phyloP scores from a whole-genome alignment of 2,113 vertebrate genomes.

The Gasterosteus aculeatus region DNA sequence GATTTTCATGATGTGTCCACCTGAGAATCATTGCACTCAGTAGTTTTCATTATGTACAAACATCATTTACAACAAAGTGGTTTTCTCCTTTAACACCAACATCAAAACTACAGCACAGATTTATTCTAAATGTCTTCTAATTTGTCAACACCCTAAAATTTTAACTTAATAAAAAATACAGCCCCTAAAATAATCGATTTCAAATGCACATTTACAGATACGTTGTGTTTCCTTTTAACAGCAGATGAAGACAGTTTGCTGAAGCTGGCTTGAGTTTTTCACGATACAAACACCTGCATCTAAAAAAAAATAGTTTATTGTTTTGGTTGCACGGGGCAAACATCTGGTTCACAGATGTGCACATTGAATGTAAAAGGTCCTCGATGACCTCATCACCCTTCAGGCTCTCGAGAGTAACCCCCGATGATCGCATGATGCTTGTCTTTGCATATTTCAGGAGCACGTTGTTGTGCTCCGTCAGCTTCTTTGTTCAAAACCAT shows the following conservation, averaged over 20 bases:
- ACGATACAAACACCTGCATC: not conserved
- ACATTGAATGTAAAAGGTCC: not conserved
- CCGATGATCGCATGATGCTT: not conserved
- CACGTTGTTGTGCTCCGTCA: not conserved
- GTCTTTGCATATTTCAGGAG: not conserved
- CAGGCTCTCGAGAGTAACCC: not conserved
- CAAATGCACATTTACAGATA: constrained; percentile 48
- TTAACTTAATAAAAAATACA: constrained; percentile 24
- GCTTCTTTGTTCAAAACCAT: not conserved
- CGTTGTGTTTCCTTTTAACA: not conserved
- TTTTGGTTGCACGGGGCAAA: not conserved
- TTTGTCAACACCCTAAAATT: not conserved
- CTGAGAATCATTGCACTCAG: constrained; percentile 35
- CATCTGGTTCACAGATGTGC: not conserved
- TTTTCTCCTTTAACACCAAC: constrained; percentile 36
- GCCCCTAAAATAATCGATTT: constrained; percentile 10
- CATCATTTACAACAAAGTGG: constrained; percentile 35
- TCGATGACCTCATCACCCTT: not conserved
- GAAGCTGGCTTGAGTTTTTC: not conserved
- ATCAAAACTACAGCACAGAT: constrained; percentile 9
- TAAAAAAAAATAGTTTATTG: not conserved
- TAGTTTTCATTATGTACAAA: constrained; percentile 4
- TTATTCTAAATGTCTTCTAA: not conserved
- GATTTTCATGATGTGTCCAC: constrained; percentile 26
- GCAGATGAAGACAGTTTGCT: constrained; percentile 11